These are phyloP conservation scores for Tiliqua scincoides DNA, from an alignment of 2,113 vertebrate genomes.

Conservation along the genomic window DNA sequence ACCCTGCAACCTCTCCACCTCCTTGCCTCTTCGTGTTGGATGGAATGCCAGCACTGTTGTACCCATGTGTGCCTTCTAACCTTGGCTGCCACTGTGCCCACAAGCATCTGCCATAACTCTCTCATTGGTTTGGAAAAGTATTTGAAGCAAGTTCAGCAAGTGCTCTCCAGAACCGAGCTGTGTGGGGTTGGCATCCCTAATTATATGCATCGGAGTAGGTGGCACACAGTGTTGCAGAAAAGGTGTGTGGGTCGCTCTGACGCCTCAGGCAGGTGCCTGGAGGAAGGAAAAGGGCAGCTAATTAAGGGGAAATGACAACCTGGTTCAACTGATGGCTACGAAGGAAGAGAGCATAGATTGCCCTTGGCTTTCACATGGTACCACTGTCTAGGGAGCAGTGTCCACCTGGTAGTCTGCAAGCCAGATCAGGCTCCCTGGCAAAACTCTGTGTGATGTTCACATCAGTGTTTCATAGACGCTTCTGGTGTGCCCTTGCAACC, in stretches of 20 bases:
- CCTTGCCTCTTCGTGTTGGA: too few relatives aligned
- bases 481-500: background rate
- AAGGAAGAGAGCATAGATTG: too few relatives aligned
- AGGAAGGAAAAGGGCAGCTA: too few relatives aligned
- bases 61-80: too few relatives aligned
- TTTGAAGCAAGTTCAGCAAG: background rate
- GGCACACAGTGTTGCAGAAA: background rate
- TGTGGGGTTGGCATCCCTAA: background rate
- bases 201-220: background rate
- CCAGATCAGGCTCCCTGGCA: background rate
- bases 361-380: background rate
- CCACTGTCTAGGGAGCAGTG: background rate
- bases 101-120: too few relatives aligned
- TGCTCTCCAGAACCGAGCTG: background rate
- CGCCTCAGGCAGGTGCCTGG: background rate
- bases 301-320: background rate
- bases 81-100: too few relatives aligned
- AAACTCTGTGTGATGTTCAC: too few relatives aligned
- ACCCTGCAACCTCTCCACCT: too few relatives aligned
- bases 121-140: too few relatives aligned
- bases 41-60: too few relatives aligned
- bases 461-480: too few relatives aligned
- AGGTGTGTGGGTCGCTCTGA: background rate
- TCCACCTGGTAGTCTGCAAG: background rate
- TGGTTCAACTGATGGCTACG: background rate